Evolutionary conservation across 1,140 invertebrate species (phyloP), one percentile per base, ranked within the genome.

Genomic region (Homarus americanus): DNA sequence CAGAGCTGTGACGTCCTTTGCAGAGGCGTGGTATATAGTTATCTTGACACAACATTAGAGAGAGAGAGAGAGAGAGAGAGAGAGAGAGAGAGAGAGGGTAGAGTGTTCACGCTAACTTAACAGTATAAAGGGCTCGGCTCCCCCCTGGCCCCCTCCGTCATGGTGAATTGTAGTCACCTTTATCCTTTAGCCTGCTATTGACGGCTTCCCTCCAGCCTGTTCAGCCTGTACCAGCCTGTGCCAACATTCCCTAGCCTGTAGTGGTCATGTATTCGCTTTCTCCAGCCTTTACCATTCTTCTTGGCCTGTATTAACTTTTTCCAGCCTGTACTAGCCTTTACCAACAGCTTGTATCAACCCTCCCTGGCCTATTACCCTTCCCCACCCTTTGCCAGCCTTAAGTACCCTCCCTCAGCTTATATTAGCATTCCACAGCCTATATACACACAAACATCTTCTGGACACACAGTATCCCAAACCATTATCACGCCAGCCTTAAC

Each of bases 81-180:
- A 36, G 24, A 32, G 49, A 28, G 20, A 2, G 63, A 38, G 66
- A 41, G 44, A 63, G 82, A 38, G 82, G 49, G 82, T 84, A 40
- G 44, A 73, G 82, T 82, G 79, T 82, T 82, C 79, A 82, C 53
- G 79, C 32, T 58, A n/a, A n/a, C 49, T 82, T 82, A 82, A 28
- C 32, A 36, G n/a, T 0, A 82, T 63, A 82, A 82, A 82, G 79
- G 79, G 20, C n/a, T 63, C 38, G 79, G 36, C 53, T 82, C 49
- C 79, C 79, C 79, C 79, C 72, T 20, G 78, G 20, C 79, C n/a
- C 34, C 49, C 32, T 12, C 49, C 79, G 79, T 82, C 79, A 82
- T 53, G 79, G 79, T 66, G 49, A 15, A 53, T 53, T 63, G 32
- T 34, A 1, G 12, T 49, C 38, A 53, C 78, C 78, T 82, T 82